Percentiles rank a stretch among this genome's conserved stretches.
These are phyloP conservation scores for Siniperca scherzeri DNA, from an alignment of 2,797 vertebrate species.

Conservation along the genomic window DNA sequence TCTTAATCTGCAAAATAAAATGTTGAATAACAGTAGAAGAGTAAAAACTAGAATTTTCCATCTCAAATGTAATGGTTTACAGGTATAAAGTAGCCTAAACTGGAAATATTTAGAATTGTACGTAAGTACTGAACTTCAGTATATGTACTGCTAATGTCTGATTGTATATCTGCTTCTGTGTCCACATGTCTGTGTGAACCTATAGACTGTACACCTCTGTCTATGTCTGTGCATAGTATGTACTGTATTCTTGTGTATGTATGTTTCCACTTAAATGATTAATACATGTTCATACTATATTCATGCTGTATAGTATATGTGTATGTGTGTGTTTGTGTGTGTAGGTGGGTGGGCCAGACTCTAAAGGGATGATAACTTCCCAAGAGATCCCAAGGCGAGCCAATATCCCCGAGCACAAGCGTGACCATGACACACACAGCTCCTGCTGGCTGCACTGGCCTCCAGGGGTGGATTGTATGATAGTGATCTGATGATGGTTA, in stretches of 20 bases:
- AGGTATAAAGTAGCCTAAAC: not conserved
- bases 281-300: not conserved
- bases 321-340: not conserved
- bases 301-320: not conserved
- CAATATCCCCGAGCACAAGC: conserved; percentile 61
- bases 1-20: not conserved
- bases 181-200: not conserved
- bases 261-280: not conserved
- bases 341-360: not conserved
- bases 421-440: conserved; percentile 63
- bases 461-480: conserved; percentile 64
- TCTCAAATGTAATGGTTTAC: not conserved
- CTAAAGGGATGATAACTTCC: conserved; percentile 49
- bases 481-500: conserved; percentile 73
- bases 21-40: not conserved
- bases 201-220: not conserved
- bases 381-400: conserved; percentile 52
- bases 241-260: not conserved
- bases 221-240: not conserved
- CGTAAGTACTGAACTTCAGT: not conserved
- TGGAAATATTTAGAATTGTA: not conserved
- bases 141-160: not conserved
- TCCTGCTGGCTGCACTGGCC: conserved; percentile 42
- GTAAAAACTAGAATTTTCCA: not conserved
- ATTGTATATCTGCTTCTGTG: not conserved